Evolutionary conservation across 2,888 invertebrate species (phyloP).

Genomic region (Xestia sexstrigata): DNA sequence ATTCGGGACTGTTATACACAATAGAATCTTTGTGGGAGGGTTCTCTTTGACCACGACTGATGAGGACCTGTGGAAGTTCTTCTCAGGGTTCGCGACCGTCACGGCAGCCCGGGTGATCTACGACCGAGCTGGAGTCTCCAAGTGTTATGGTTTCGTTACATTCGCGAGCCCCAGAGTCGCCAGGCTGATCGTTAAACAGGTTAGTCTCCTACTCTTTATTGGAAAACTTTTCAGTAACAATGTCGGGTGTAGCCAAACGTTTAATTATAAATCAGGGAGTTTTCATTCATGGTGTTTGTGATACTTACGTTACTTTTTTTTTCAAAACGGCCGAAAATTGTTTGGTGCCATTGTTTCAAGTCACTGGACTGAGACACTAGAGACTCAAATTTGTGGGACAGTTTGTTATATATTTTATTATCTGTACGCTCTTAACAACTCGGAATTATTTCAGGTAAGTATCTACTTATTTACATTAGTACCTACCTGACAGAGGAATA

Average conservation of each 20-base stretch:
- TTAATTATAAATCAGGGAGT: constrained; percentile 47
- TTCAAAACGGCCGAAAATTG: constrained; percentile 42
- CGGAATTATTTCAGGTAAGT: constrained; percentile 29
- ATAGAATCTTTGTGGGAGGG: constrained; percentile 98
- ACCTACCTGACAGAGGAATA: constrained; percentile 25
- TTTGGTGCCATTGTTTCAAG: constrained; percentile 49
- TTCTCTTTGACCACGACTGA: constrained; percentile 98
- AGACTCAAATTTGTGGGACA: constrained; percentile 34
- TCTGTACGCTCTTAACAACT: constrained; percentile 8
- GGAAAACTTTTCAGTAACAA: constrained; percentile 59
- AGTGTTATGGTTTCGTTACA: constrained; percentile 97
- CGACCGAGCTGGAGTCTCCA: constrained; percentile 98
- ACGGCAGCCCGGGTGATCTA: constrained; percentile 98
- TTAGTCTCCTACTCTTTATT: constrained; percentile 69
- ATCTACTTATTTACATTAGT: constrained; percentile 10
- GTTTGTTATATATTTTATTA: constrained; percentile 51
- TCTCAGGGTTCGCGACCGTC: constrained; percentile 97
- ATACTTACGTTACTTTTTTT: constrained; percentile 11
- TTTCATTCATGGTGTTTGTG: constrained; percentile 48
- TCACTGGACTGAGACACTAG: constrained; percentile 33
- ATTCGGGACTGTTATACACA: constrained; percentile 97
- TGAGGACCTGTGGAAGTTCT: constrained; percentile 97
- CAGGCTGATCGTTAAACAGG: constrained; percentile 89
- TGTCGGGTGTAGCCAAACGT: constrained; percentile 43
- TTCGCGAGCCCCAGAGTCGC: constrained; percentile 89